Evolutionary conservation across 2,888 invertebrate genomes (phyloP).

Genomic region (Hemicrepidius hirtus): DNA sequence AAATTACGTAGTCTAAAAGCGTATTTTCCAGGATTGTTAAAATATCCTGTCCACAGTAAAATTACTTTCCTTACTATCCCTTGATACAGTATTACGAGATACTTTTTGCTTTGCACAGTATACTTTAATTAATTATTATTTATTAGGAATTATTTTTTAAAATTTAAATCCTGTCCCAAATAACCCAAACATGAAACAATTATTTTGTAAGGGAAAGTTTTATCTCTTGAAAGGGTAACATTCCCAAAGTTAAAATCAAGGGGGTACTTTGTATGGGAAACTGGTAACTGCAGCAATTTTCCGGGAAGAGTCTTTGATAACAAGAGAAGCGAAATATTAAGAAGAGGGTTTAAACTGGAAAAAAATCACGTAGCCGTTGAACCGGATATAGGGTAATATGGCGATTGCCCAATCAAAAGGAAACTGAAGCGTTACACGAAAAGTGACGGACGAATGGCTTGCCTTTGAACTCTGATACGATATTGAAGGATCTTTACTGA

Average conservation of each 20-base stretch:
- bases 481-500: constrained; percentile 52
- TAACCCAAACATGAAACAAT: too few relatives aligned
- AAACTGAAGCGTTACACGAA: constrained; percentile 43
- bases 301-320: constrained; percentile 1
- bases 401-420: constrained; percentile 52
- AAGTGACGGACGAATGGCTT: constrained; percentile 48
- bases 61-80: too few relatives aligned
- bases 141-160: too few relatives aligned
- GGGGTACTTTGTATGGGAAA: too few relatives aligned
- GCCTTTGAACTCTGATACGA: constrained; percentile 52
- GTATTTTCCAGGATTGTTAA: background rate
- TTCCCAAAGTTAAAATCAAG: too few relatives aligned
- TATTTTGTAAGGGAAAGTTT: too few relatives aligned
- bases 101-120: too few relatives aligned
- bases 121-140: too few relatives aligned
- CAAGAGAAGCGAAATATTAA: constrained; percentile 28
- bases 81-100: too few relatives aligned
- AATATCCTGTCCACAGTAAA: too few relatives aligned
- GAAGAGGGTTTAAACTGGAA: constrained; percentile 19
- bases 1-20: background rate
- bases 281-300: background rate
- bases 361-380: constrained; percentile 35
- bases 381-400: constrained; percentile 42
- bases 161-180: too few relatives aligned
- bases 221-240: too few relatives aligned